A percentile compares a stretch with the other conserved stretches of the same genome.
These are phyloP conservation scores for Marcusenius ussheri DNA, from an alignment of 2,113 vertebrate species.

Conservation along the genomic window DNA sequence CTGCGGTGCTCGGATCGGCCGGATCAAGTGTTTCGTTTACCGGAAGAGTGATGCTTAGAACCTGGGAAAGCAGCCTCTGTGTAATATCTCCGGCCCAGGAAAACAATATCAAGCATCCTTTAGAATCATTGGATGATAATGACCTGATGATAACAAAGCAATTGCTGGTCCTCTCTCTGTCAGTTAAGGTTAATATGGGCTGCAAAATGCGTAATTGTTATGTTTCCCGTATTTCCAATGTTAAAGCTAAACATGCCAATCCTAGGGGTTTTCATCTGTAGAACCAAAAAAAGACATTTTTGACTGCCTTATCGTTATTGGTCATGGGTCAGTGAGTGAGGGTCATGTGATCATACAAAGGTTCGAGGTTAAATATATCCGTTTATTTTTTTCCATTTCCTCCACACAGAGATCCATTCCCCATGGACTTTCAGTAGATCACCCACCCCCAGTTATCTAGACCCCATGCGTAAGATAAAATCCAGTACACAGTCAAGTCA, in stretches of 20 bases:
- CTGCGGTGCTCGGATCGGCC: slow-evolving; percentile 32
- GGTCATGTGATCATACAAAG: slow-evolving; percentile 12
- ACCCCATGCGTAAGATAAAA: background rate
- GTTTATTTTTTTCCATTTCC: background rate
- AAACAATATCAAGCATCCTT: background rate
- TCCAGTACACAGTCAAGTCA: background rate
- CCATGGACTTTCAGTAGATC: background rate
- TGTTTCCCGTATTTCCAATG: background rate
- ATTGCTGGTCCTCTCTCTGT: background rate
- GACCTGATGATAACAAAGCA: background rate
- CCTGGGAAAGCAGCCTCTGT: background rate
- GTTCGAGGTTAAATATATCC: slow-evolving; percentile 10
- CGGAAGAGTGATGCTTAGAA: slow-evolving; percentile 11
- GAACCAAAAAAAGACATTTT: slow-evolving; percentile 35
- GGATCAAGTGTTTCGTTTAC: slow-evolving; percentile 37
- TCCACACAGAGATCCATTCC: background rate
- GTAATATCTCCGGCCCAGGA: background rate
- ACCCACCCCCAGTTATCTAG: background rate
- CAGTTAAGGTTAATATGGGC: background rate
- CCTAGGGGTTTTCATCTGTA: background rate
- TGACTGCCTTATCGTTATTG: slow-evolving; percentile 24
- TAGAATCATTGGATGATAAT: background rate
- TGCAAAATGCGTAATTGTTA: background rate
- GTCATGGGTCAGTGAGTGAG: background rate
- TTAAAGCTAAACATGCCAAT: background rate